A percentile compares a stretch with the other conserved stretches of the same genome.
Evolutionary conservation across 2,113 vertebrate genomes (phyloP).

Genomic region (Cephalopterus ornatus): DNA sequence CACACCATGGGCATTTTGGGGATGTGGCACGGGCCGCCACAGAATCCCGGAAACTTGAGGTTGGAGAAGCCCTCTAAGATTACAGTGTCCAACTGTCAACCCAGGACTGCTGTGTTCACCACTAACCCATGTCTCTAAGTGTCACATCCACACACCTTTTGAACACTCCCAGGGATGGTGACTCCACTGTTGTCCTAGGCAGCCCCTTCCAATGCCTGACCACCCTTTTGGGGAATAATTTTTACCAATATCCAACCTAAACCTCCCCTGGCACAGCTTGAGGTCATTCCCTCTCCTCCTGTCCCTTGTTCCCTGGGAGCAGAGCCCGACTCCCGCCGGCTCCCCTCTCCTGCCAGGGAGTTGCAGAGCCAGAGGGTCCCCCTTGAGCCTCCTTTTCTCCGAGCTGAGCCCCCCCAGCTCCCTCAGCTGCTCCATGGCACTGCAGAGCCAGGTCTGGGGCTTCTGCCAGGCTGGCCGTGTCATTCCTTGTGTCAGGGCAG

Average conservation of each 20-base stretch:
- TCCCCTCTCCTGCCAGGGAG: background rate
- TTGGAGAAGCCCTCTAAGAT: background rate
- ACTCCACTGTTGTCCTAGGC: background rate
- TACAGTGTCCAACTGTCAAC: background rate
- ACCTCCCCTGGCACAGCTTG: background rate
- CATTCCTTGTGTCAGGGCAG: background rate
- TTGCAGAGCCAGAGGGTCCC: background rate
- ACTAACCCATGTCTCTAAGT: background rate
- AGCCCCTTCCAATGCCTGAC: background rate
- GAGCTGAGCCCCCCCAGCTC: background rate
- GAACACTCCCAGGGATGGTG: fast-evolving
- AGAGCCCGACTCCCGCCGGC: fast-evolving
- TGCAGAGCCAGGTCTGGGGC: background rate
- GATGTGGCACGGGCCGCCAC: fast-evolving
- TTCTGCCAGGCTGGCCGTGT: background rate
- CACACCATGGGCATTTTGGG: fast-evolving
- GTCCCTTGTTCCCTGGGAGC: background rate
- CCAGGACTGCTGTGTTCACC: background rate
- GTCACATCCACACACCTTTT: background rate
- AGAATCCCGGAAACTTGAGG: background rate
- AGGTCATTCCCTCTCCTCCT: background rate
- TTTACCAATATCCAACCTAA: background rate
- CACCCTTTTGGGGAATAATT: background rate
- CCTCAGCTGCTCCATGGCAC: background rate
- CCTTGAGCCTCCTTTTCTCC: background rate